A percentile compares a stretch with the other conserved stretches of the same genome.
These are phyloP conservation scores for Leptogaster cylindrica DNA, from an alignment of 2,888 invertebrate genomes.

Conservation along the genomic window DNA sequence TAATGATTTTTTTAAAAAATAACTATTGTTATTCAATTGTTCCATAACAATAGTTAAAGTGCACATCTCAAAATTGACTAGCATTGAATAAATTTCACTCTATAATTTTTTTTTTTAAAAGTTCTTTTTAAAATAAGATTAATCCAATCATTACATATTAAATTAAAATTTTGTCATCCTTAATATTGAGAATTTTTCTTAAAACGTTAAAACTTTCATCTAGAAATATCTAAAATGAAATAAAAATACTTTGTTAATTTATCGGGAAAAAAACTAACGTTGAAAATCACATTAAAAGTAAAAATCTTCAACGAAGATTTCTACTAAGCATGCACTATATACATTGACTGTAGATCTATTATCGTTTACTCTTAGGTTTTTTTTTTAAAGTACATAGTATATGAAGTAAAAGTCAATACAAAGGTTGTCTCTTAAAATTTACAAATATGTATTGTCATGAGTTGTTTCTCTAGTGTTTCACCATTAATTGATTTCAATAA, in stretches of 20 bases:
- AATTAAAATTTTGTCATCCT: too few species aligned
- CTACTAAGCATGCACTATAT: slow-evolving; percentile 22
- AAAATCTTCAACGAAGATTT: slow-evolving; percentile 17
- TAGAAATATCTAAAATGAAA: slow-evolving; percentile 1
- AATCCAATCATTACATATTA: too few species aligned
- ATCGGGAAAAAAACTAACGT: not conserved
- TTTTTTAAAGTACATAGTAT: slow-evolving; percentile 23
- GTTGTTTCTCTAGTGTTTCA: slow-evolving; percentile 35
- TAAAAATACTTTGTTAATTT: not conserved
- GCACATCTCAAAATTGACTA: too few species aligned
- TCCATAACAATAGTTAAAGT: too few species aligned
- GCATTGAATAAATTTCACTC: too few species aligned
- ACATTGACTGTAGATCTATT: slow-evolving; percentile 21
- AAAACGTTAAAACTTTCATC: too few species aligned
- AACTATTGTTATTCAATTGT: too few species aligned
- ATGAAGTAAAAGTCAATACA: slow-evolving; percentile 39
- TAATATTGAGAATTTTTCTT: too few species aligned
- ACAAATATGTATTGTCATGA: slow-evolving; percentile 40
- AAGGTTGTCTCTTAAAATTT: slow-evolving; percentile 39
- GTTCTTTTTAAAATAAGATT: too few species aligned
- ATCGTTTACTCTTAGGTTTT: not conserved
- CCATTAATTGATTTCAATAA: too few species aligned
- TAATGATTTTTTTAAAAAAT: too few species aligned
- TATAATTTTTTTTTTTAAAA: too few species aligned
- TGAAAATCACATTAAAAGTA: slow-evolving; percentile 35